Evolutionary conservation across 2,797 vertebrate species (phyloP), one percentile per base, ranked within the genome.

Genomic region (Gastrophryne carolinensis): DNA sequence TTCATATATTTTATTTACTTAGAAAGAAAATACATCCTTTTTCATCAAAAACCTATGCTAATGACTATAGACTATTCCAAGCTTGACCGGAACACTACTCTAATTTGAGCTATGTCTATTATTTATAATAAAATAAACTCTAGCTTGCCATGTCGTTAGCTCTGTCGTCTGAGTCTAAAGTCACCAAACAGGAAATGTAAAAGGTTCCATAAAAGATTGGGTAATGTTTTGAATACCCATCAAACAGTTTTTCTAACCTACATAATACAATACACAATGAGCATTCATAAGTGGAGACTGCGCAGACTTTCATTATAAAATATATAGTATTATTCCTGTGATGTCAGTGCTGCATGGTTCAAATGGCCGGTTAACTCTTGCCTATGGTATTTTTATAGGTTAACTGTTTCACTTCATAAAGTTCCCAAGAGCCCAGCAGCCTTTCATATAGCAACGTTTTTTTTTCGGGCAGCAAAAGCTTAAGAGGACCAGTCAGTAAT

Each of bases 161-260:
- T 57, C 52, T 69, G 66, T 56, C 47, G 62, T 57, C 41, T 66
- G 37, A 27, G 30, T 49, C 44, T 58, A 29, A 74, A 74, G 53
- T 66, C 37, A 29, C 37, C 61, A 74, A 66, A 74, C 62, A 74
- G 62, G 62, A 65, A 65, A 74, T 74, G 65, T 66, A 65, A 74
- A 74, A 35, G 39, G 58, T 74, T 74, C 37, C 34, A 41, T 64
- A 58, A 66, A 74, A 57, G 62, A 47, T 53, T 57, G 62, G 41
- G 53, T 74, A 74, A 74, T 74, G 61, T 56, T 57, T 66, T 66
- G 53, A 49, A 66, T 66, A 66, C 15, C 29, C 19, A 3, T 64
- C 47, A 54, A 74, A 54, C 37, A 65, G 44, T 74, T 65, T 66
- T 27, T 66, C 58, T 74, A 74, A 66, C 72, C 72, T 66, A 56